A percentile compares a stretch with the other conserved stretches of the same genome.
phyloP scores from a whole-genome alignment of 2,888 invertebrate species.

The Zelleria hepariella region DNA sequence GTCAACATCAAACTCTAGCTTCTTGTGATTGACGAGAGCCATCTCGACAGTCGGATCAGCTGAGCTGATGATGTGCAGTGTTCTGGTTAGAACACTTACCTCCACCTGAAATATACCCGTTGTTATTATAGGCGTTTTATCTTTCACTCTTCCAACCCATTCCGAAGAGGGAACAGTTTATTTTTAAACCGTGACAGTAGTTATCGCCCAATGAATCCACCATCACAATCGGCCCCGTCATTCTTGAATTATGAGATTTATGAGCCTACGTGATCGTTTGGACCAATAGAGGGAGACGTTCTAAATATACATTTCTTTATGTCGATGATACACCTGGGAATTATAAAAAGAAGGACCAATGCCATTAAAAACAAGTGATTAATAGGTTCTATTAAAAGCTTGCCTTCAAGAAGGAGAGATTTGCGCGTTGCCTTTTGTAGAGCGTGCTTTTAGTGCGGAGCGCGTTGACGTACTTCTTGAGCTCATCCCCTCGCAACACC shows the following conservation, averaged over 20 bases:
- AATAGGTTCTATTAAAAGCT: conserved; percentile 1
- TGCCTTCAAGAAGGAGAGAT: conserved; percentile 79
- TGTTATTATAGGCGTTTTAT: not conserved
- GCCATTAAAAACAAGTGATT: not conserved
- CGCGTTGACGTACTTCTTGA: conserved; percentile 87
- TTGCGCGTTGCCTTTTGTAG: conserved; percentile 85
- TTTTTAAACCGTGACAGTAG: not conserved
- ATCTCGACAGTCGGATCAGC: conserved; percentile 67
- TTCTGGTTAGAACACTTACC: conserved; percentile 80
- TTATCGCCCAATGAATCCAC: not conserved
- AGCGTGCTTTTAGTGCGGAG: conserved; percentile 84
- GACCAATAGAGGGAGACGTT: not conserved
- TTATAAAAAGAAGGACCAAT: not conserved
- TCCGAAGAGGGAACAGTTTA: not conserved
- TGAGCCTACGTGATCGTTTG: not conserved
- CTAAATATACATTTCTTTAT: not conserved
- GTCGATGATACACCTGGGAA: not conserved
- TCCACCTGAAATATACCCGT: conserved; percentile 68
- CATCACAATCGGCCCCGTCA: not conserved
- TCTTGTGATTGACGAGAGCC: conserved; percentile 64
- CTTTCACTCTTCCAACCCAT: not conserved
- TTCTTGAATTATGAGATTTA: not conserved
- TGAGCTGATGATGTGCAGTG: conserved; percentile 79
- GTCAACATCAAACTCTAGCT: conserved; percentile 55
- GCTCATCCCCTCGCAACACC: conserved; percentile 83